Evolutionary conservation across 2,113 vertebrate species (phyloP).

Genomic region (Vidua macroura): DNA sequence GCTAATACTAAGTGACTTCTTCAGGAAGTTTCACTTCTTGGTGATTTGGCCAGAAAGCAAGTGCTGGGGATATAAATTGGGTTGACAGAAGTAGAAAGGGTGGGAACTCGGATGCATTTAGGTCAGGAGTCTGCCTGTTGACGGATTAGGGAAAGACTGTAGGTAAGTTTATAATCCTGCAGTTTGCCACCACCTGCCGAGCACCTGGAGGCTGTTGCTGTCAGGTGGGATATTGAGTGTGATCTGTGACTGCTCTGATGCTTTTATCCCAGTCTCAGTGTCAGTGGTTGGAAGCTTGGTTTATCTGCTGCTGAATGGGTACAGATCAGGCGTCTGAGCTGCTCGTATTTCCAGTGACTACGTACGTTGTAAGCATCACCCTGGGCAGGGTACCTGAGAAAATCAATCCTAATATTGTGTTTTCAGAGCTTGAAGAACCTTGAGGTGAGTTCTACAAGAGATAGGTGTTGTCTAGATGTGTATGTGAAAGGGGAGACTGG

Average conservation of each 20-base stretch:
- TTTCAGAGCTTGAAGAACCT: background rate
- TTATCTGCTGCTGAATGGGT: background rate
- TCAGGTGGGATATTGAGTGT: background rate
- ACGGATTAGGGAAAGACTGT: background rate
- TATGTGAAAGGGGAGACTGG: background rate
- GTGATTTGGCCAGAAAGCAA: background rate
- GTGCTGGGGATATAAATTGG: background rate
- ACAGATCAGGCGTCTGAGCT: background rate
- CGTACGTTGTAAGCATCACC: background rate
- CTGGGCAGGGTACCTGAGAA: background rate
- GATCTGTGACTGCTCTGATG: background rate
- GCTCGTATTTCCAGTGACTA: background rate
- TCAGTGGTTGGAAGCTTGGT: accelerated
- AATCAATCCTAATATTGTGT: background rate
- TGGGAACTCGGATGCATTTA: background rate
- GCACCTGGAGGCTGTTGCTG: background rate
- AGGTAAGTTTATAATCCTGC: background rate
- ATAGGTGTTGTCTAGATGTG: accelerated
- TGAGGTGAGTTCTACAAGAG: background rate
- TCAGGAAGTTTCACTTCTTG: background rate
- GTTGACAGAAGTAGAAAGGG: background rate
- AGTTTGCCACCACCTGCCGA: accelerated
- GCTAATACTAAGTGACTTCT: background rate
- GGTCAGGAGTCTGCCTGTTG: background rate
- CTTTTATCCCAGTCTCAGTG: background rate